Evolutionary conservation across 2,888 invertebrate species (phyloP).

Genomic region (Dicycla oo): DNA sequence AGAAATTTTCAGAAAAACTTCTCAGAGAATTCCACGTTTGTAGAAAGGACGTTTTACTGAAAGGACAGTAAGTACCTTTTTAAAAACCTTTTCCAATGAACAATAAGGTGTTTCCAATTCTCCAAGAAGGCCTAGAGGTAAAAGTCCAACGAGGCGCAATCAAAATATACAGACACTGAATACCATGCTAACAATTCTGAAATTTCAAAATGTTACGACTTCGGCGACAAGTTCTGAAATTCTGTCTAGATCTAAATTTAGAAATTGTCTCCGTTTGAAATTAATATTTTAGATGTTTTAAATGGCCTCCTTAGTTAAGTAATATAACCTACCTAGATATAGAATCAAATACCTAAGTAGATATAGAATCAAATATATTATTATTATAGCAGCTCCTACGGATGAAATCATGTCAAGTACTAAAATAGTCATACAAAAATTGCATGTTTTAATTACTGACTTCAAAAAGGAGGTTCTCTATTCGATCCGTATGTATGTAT

Average conservation of each 20-base stretch:
- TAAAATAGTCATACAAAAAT: background rate
- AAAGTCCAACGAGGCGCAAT: background rate
- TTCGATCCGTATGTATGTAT: too few species aligned
- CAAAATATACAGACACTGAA: background rate
- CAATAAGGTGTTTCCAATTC: conserved; percentile 13
- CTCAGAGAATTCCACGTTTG: background rate
- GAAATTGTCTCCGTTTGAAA: conserved; percentile 3
- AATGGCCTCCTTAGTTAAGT: background rate
- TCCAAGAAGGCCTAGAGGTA: background rate
- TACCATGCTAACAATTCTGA: background rate
- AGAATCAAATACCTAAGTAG: too few species aligned
- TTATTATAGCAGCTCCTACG: background rate
- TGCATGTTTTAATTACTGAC: too few species aligned
- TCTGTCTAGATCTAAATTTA: background rate
- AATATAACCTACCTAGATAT: background rate
- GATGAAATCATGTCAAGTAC: background rate
- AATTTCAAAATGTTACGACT: conserved; percentile 25
- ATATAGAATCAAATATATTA: background rate
- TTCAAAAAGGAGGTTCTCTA: too few species aligned
- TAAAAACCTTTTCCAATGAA: conserved; percentile 13
- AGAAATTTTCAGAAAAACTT: background rate
- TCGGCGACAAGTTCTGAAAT: background rate
- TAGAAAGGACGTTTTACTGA: background rate
- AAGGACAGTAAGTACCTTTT: conserved; percentile 14
- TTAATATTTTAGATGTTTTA: conserved; percentile 15